Conservation (phyloP, 2,113 vertebrate species). For the Australoheros scitulus region DNA sequence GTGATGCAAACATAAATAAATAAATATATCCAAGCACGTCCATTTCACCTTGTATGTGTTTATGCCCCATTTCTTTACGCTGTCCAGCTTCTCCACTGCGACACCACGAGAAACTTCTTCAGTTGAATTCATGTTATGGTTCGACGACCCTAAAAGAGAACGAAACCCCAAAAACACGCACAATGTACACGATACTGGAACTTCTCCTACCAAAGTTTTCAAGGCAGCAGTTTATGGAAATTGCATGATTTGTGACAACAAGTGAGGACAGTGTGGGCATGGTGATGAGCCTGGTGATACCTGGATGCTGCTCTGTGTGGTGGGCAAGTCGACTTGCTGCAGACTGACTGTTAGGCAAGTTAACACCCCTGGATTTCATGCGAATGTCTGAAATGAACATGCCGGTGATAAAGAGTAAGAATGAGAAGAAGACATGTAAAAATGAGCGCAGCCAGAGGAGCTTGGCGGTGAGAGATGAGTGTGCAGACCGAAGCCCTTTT, state of each 20-base stretch:
- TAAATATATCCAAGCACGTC: neutral
- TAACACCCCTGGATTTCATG: constrained; percentile 79
- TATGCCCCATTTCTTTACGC: constrained; percentile 96
- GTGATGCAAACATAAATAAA: neutral
- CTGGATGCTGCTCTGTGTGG: constrained; percentile 73
- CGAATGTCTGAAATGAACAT: constrained; percentile 81
- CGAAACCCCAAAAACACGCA: neutral
- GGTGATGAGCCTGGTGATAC: constrained; percentile 67
- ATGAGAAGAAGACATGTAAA: constrained; percentile 17
- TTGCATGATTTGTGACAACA: neutral
- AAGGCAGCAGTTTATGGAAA: neutral
- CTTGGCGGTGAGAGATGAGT: neutral
- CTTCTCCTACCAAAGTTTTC: neutral
- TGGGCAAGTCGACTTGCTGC: constrained; percentile 81
- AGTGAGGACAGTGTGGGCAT: constrained; percentile 15
- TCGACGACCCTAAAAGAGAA: constrained; percentile 81
- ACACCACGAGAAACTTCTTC: constrained; percentile 90
- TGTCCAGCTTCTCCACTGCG: constrained; percentile 95
- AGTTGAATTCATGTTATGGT: constrained; percentile 79
- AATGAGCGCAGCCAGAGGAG: neutral
- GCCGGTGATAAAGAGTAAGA: constrained; percentile 28
- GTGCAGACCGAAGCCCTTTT: neutral
- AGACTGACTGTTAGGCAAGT: constrained; percentile 76
- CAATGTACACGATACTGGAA: accelerated
- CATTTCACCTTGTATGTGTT: constrained; percentile 93